A percentile compares a stretch with the other conserved stretches of the same genome.
phyloP scores from a whole-genome alignment of 1,140 invertebrate genomes.

The Drosophila pallidifrons region DNA sequence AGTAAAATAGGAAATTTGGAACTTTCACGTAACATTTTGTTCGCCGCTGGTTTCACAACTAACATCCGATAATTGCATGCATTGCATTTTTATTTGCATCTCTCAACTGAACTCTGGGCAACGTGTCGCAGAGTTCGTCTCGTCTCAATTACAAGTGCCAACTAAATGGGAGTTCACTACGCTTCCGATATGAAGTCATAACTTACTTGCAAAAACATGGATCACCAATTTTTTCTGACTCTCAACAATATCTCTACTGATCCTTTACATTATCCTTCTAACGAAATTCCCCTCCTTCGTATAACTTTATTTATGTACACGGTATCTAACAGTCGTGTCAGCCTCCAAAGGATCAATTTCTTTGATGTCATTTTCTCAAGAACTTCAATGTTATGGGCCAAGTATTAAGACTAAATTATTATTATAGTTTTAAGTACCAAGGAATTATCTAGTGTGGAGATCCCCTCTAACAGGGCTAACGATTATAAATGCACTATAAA shows the following conservation, averaged over 20 bases:
- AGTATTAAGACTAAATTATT: neutral
- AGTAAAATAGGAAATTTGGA: neutral
- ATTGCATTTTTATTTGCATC: slow-evolving; percentile 32
- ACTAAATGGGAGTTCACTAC: neutral
- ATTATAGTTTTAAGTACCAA: slow-evolving; percentile 16
- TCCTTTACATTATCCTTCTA: too few species aligned
- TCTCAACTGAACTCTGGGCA: neutral
- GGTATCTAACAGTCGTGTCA: neutral
- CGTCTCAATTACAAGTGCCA: slow-evolving; percentile 1
- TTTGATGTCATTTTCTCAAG: neutral
- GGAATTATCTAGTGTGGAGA: neutral
- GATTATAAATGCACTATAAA: too few species aligned
- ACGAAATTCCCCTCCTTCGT: too few species aligned
- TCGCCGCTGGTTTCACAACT: slow-evolving; percentile 6
- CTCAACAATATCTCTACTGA: too few species aligned
- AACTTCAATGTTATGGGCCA: slow-evolving; percentile 1
- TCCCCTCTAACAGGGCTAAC: too few species aligned
- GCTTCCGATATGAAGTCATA: neutral
- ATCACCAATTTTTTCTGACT: neutral
- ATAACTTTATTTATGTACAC: neutral
- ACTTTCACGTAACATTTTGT: neutral
- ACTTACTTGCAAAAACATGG: neutral
- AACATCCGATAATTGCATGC: slow-evolving; percentile 11
- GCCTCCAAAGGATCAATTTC: neutral
- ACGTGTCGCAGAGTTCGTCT: slow-evolving; percentile 1